Evolutionary conservation across 2,888 invertebrate genomes (phyloP), one percentile per base, ranked within the genome.

Genomic region (Euplexia lucipara): DNA sequence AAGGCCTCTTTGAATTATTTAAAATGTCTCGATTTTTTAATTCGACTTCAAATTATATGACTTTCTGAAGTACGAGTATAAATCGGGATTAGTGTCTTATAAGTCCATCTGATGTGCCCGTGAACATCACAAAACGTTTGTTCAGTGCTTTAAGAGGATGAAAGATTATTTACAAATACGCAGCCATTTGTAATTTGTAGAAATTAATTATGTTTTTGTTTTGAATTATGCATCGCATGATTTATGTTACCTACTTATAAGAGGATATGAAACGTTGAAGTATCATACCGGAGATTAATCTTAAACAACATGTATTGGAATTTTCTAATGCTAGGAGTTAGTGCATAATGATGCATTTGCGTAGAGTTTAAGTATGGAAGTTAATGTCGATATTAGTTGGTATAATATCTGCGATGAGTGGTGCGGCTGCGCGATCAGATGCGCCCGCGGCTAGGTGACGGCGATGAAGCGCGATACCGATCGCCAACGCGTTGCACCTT

Each of bases 51-150:
- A 94, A 91, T 93, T 92, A 91, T 91, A 91, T 85, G 90, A 90
- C 88, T 89, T 90, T 91, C 84, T 87, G 86, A 89, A 89, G 86
- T 71, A 77, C 53, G 59, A 57, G 77, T 87, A 88, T 93, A 92
- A 93, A 91, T 90, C 88, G 86, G 90, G 92, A 90, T 95, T 94
- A 95, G 88, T 92, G 94, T 94, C 92, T 70, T 83, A 90, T 84
- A 88, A 88, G 86, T 86, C 83, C 85, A 83, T 86, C 79, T 85
- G 89, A 89, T 88, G 83, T 82, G 89, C 79, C 84, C 85, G 86
- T 81, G 87, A 86, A 88, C 86, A 89, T 90, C 86, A 89, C 86
- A 90, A 91, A 92, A 91, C 91, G 88, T 93, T 91, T 91, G 91
- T 91, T 90, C 91, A 90, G 91, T 88, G 83, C 86, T 83, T 83